phyloP scores from a whole-genome alignment of 2,113 vertebrate genomes.

The pig (Sus scrofa) region T2T-Sscrofa CM000817.6:136202001-136202500 shows the following conservation, averaged over 20 bases:
- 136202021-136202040: background rate
- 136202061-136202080: background rate
- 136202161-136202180: background rate
- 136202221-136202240: constrained; percentile 60
- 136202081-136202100: background rate
- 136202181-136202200: background rate
- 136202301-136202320: background rate
- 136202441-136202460: constrained; percentile 20
- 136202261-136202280: constrained; percentile 59
- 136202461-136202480: constrained; percentile 37
- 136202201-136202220: background rate
- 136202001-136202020: background rate
- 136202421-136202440: constrained; percentile 57
- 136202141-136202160: background rate
- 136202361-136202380: constrained; percentile 72
- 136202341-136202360: constrained; percentile 64
- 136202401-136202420: constrained; percentile 66
- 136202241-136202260: constrained; percentile 13
- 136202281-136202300: background rate
- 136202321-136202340: constrained; percentile 52
- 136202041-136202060: background rate
- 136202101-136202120: background rate
- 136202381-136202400: constrained; percentile 68
- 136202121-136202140: background rate
- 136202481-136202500: background rate